These are phyloP conservation scores for Theristus sp. DNA, from an alignment of 2,888 invertebrate genomes.

Conservation along the genomic window DNA sequence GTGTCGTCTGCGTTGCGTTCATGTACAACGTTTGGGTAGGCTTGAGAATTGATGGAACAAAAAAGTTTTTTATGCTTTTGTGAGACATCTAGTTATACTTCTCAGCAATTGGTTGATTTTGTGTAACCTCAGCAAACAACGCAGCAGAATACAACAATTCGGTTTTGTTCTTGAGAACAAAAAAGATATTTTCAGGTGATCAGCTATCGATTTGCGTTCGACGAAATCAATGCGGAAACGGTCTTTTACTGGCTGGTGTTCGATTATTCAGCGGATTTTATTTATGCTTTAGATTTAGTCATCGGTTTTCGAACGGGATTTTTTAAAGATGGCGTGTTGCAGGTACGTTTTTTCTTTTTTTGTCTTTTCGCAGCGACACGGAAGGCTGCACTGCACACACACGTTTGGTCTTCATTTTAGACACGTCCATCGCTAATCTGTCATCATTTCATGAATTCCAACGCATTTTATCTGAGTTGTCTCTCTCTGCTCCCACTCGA, in stretches of 20 bases:
- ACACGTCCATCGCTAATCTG: conserved; percentile 80
- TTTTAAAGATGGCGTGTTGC: conserved; percentile 74
- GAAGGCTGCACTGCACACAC: too few relatives aligned
- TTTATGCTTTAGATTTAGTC: conserved; percentile 83
- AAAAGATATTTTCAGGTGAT: conserved; percentile 35
- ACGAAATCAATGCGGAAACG: conserved; percentile 41
- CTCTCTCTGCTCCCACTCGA: conserved; percentile 89
- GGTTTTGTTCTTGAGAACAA: not conserved
- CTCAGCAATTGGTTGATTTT: too few relatives aligned
- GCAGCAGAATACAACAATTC: not conserved
- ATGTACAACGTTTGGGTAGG: conserved; percentile 95
- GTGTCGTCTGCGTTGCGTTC: conserved; percentile 67
- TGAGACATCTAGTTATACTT: too few relatives aligned
- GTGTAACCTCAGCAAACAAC: conserved; percentile 9
- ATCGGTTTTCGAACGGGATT: conserved; percentile 95
- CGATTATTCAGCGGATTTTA: conserved; percentile 86
- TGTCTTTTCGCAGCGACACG: too few relatives aligned
- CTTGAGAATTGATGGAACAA: too few relatives aligned
- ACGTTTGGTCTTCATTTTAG: too few relatives aligned
- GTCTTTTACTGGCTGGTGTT: conserved; percentile 60
- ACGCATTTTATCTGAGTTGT: conserved; percentile 85
- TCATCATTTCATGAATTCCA: conserved; percentile 91
- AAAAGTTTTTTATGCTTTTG: too few relatives aligned
- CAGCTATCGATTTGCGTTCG: conserved; percentile 94
- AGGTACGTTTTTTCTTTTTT: too few relatives aligned